Base-by-base conservation (phyloP, 2,888 invertebrate species). In the Lobophora halterata region DNA sequence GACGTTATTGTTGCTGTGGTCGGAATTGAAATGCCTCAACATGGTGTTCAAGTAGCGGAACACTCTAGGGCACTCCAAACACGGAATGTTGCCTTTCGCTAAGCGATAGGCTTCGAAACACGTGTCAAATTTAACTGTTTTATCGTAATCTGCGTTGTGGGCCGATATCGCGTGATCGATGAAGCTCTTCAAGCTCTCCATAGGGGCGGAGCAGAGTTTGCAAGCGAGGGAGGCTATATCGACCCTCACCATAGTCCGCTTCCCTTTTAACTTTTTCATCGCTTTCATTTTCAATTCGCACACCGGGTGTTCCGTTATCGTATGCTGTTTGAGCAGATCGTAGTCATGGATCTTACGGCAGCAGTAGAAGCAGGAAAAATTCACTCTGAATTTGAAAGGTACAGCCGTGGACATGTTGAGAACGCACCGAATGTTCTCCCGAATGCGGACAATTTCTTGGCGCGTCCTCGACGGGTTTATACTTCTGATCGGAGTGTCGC, bases 371-470 rank as follows among this genome's bases (percentile, higher is more conserved):
- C 86, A 87, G 1, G 71, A 67, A 31, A 63, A 86, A 38, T 74
- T 79, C 0, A 77, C 69, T 41, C 81, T 77, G 44, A 80, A 87
- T 44, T 77, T 78, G 28, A 87, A 87, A 1, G 86, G 86, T 2
- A 77, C 49, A 0, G 80, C 86, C 0, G 80, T 82, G 0, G 87
- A 82, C 80, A 79, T 82, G 42, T 85, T 86, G 0, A 86, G 47
- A 1, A 87, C 75, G 31, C 69, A 75, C 36, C 71, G 69, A 18
- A 87, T 85, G 37, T 87, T 86, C 36, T 72, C 63, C 7, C 86
- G 54, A 5, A 85, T 79, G 52, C 42, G 41, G 1, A 75, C 29
- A 70, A 73, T 25, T 74, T 43, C 29, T 17, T 43, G 32, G 7
- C 37, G 37, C 17, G 43, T 37, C 16, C 43, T 33, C 6, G 37